phyloP scores from a whole-genome alignment of 2,113 vertebrate species.

The Emberiza fucata region DNA sequence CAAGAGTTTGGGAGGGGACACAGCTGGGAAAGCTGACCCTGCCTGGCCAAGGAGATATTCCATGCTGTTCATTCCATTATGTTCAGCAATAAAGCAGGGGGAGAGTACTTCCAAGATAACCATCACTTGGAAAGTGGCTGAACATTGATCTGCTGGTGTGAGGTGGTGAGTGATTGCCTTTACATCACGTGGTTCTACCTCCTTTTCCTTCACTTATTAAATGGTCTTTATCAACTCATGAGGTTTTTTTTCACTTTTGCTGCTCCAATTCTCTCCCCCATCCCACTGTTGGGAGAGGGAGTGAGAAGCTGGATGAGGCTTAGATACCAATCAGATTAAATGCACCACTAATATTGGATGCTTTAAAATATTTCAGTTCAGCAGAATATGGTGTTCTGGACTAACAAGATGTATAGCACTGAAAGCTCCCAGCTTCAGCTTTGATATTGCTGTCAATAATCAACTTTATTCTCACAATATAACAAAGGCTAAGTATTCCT shows the following conservation, averaged over 20 bases:
- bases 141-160: neutral
- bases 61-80: neutral
- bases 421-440: neutral
- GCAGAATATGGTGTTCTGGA: neutral
- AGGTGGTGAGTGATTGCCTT: neutral
- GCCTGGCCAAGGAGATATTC: neutral
- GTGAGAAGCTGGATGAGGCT: neutral
- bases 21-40: neutral
- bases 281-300: neutral
- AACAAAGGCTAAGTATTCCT: neutral
- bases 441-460: neutral
- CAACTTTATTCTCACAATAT: neutral
- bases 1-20: neutral
- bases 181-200: neutral
- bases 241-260: neutral
- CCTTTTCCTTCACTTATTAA: neutral
- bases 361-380: neutral
- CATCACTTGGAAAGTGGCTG: neutral
- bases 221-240: neutral
- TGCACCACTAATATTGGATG: neutral
- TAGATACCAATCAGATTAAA: neutral
- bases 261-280: neutral
- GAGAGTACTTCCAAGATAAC: neutral
- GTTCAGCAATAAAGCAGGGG: neutral
- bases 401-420: neutral